Conservation (phyloP, 1,140 invertebrate genomes). For the Bathynomus jamesi region DNA sequence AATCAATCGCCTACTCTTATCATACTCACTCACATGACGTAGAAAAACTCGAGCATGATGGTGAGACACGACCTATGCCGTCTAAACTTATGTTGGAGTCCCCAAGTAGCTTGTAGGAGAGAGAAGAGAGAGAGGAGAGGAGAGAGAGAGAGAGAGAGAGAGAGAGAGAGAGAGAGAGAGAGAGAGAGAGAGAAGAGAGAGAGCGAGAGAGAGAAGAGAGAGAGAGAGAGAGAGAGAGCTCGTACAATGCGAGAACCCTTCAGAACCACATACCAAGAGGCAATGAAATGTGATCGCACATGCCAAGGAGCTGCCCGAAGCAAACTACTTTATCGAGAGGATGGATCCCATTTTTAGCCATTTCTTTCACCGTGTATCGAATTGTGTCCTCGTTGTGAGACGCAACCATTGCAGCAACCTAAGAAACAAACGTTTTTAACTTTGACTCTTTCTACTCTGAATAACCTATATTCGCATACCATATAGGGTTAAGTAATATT, state of each 20-base stretch:
- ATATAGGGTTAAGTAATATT: no score
- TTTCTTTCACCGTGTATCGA: slow-evolving; percentile 53
- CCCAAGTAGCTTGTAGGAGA: no score
- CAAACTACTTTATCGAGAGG: slow-evolving; percentile 29
- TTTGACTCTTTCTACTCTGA: no score
- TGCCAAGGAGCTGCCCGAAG: slow-evolving; percentile 33
- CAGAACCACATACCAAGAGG: slow-evolving; percentile 23
- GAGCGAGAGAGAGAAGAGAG: background rate
- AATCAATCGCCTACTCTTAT: no score
- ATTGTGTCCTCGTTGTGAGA: slow-evolving; percentile 98
- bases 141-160: background rate
- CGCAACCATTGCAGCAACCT: slow-evolving; percentile 93
- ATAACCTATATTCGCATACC: no score
- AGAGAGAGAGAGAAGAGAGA: no score
- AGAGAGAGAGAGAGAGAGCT: background rate
- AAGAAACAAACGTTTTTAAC: slow-evolving; percentile 51
- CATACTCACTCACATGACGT: no score
- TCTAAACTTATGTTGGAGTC: no score
- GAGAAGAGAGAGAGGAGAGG: background rate
- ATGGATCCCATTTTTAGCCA: slow-evolving; percentile 28
- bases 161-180: background rate
- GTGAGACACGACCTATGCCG: no score
- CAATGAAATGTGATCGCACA: slow-evolving; percentile 36
- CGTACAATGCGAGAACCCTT: background rate
- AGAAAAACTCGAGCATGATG: no score